Evolutionary conservation across 2,797 vertebrate species (phyloP).

Genomic region (Meriones psammophilus): DNA sequence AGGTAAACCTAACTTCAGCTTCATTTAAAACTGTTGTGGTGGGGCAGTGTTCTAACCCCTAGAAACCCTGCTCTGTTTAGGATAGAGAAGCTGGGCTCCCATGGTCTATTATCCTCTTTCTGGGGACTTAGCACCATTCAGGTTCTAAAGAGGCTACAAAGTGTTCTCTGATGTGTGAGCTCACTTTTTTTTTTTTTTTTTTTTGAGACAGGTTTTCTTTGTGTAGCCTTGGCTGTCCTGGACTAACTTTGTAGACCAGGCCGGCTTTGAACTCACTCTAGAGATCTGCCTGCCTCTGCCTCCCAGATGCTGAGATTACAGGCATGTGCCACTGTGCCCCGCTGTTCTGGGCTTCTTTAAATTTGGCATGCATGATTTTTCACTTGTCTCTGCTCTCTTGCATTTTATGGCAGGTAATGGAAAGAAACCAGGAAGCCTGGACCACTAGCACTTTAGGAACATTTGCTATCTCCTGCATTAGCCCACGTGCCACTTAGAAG

Average conservation of each 20-base stretch:
- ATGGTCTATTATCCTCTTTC: not conserved
- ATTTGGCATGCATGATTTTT: not conserved
- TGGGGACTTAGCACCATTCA: not conserved
- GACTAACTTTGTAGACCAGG: no score
- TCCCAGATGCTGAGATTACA: no score
- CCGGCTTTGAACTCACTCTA: no score
- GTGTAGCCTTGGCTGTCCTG: no score
- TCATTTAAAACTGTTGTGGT: not conserved
- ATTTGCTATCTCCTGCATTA: not conserved
- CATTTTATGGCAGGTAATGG: fast-evolving
- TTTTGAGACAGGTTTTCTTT: no score
- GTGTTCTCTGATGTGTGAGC: not conserved
- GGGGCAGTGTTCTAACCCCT: no score
- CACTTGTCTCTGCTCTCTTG: not conserved
- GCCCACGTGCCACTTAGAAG: fast-evolving
- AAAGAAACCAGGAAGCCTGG: not conserved
- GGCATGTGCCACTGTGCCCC: no score
- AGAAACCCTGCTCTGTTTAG: no score
- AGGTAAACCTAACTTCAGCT: not conserved
- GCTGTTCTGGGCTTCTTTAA: not conserved
- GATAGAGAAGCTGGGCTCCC: not conserved
- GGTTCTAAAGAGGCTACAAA: not conserved
- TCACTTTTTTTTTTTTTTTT: not conserved
- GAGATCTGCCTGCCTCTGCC: no score
- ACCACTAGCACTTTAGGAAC: not conserved